These are phyloP conservation scores for Muscidifurax raptorellus DNA, from an alignment of 1,140 invertebrate species.

Conservation along the genomic window DNA sequence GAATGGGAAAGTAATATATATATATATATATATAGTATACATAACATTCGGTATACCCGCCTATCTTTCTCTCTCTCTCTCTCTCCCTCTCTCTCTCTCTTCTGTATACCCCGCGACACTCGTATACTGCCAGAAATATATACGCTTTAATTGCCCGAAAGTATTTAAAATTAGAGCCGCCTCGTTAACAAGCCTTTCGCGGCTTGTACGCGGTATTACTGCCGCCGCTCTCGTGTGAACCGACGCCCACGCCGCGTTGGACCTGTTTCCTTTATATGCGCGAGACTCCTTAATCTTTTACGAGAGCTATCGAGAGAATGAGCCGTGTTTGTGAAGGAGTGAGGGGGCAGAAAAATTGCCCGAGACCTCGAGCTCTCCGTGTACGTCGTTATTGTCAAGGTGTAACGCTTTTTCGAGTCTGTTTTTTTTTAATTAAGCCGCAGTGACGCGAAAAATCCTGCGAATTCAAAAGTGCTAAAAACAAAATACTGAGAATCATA, in stretches of 20 bases:
- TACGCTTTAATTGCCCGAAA: slow-evolving; percentile 27
- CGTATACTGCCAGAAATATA: slow-evolving; percentile 24
- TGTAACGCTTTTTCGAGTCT: background rate
- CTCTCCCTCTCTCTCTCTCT: no score
- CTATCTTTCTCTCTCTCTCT: background rate
- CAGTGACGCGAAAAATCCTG: no score
- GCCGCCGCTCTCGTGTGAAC: slow-evolving; percentile 48
- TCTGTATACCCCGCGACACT: background rate
- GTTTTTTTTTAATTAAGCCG: background rate
- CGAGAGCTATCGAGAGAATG: slow-evolving; percentile 64
- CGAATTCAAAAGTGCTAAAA: background rate
- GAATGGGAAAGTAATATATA: slow-evolving; percentile 14
- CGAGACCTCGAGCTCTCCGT: background rate
- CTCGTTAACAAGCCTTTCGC: slow-evolving; percentile 53
- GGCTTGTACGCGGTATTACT: background rate
- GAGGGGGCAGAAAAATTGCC: background rate
- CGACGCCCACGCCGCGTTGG: slow-evolving; percentile 66
- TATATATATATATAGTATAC: background rate
- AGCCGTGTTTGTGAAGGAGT: background rate
- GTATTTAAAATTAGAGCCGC: slow-evolving; percentile 39
- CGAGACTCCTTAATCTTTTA: slow-evolving; percentile 62
- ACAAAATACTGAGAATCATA: background rate
- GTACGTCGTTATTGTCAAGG: no score
- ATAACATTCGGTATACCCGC: background rate
- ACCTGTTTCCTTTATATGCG: slow-evolving; percentile 61